Evolutionary conservation across 1,140 invertebrate genomes (phyloP), one percentile per base, ranked within the genome.

Genomic region (Ooceraea biroi): DNA sequence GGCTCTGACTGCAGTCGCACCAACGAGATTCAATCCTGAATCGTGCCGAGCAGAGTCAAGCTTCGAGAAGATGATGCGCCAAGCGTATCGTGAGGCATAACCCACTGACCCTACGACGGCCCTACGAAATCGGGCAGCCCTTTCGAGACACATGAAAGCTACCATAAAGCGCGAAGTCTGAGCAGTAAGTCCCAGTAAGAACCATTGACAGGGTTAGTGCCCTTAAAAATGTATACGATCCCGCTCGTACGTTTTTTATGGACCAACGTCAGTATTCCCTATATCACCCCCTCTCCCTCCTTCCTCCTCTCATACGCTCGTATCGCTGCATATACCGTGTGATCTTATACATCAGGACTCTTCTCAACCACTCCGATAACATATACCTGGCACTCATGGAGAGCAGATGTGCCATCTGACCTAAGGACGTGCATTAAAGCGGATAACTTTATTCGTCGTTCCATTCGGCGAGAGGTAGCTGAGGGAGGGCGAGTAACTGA

Each of bases 201-300:
- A 87, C 73, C 73, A 88, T 87, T 83, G 86, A 84, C 85, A 80
- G 73, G 73, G 86, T 88, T 88, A 88, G 85, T 88, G 69, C 87
- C 71, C 63, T 87, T 88, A 88, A 88, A 88, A 88, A 85, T 84
- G 83, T 69, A 85, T 87, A 87, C 74, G 63, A 88, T 69, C 86
- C 36, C 41, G 82, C 68, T 85, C 85, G 57, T 87, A 85, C 69
- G 74, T 63, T 87, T 88, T 88, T 88, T 88, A 88, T 78, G 68
- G 60, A 68, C 41, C 76, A 55, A 44, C 66, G n/a, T 71, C 57
- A 48, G 57, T 83, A 76, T 52, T 48, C 36, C 48, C 60, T 52
- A 27, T 22, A 27, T 30, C n/a, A n/a, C 52, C 66, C 22, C 25
- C 58, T 48, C 63, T 41, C 55, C 76, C 52, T 55, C n/a, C 52